These are phyloP conservation scores for Nesoenas mayeri DNA, from an alignment of 2,113 vertebrate species.

Conservation along the genomic window DNA sequence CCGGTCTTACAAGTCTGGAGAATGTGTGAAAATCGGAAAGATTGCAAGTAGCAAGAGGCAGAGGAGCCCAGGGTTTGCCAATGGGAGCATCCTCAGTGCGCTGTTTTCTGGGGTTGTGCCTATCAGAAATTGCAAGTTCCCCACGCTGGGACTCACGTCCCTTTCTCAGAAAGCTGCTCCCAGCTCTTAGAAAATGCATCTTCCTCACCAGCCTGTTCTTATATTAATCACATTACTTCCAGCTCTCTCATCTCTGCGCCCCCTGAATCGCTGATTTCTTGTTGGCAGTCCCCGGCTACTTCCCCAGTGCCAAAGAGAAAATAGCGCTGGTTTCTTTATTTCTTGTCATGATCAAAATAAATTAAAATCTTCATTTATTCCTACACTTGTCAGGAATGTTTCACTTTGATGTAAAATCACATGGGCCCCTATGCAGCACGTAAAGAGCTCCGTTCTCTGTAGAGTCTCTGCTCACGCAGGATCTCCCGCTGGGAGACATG, in stretches of 20 bases:
- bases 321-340: not conserved
- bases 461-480: not conserved
- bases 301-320: not conserved
- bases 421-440: accelerated
- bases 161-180: not conserved
- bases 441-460: not conserved
- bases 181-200: not conserved
- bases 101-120: not conserved
- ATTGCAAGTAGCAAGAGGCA: not conserved
- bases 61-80: not conserved
- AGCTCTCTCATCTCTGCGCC: not conserved
- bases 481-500: not conserved
- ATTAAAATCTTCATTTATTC: not conserved
- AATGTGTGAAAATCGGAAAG: not conserved
- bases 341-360: not conserved
- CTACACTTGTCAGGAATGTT: not conserved
- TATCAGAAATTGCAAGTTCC: not conserved
- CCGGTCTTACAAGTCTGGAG: not conserved
- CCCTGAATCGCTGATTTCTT: not conserved
- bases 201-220: not conserved
- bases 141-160: not conserved
- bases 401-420: not conserved
- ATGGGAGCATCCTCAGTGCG: not conserved
- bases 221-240: not conserved
- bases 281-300: not conserved